Conservation (phyloP, 2,888 invertebrate genomes). For the Corythucha ciliata region DNA sequence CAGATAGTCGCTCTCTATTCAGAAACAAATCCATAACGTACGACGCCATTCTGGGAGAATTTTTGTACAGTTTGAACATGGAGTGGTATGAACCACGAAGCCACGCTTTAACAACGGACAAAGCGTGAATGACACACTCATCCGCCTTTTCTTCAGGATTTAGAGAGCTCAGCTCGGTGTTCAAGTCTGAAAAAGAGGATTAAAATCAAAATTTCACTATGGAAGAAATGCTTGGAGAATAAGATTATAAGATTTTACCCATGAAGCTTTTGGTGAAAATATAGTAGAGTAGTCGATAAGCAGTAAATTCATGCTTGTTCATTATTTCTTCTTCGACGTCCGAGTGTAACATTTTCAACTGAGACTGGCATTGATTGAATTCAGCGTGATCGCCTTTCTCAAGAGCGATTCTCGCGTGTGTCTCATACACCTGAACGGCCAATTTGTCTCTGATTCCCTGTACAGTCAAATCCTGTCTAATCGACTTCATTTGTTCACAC, state of each 20-base stretch:
- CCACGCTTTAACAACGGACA: constrained; percentile 87
- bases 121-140: constrained; percentile 73
- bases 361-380: constrained; percentile 99
- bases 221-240: not conserved
- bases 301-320: constrained; percentile 86
- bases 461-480: constrained; percentile 96
- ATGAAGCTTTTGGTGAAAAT: constrained; percentile 95
- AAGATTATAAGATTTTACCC: constrained; percentile 53
- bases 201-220: constrained; percentile 20
- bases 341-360: constrained; percentile 86
- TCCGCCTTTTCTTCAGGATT: constrained; percentile 67
- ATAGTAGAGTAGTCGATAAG: constrained; percentile 93
- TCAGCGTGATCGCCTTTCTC: constrained; percentile 98
- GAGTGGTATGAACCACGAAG: constrained; percentile 82
- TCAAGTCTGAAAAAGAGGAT: constrained; percentile 65
- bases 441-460: constrained; percentile 92
- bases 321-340: constrained; percentile 58
- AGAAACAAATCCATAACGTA: constrained; percentile 98
- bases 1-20: constrained; percentile 84
- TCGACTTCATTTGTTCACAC: constrained; percentile 97
- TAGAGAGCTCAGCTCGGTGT: constrained; percentile 76
- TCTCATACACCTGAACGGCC: constrained; percentile 97
- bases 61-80: constrained; percentile 82
- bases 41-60: constrained; percentile 89
- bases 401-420: constrained; percentile 93